Evolutionary conservation across 2,797 vertebrate species (phyloP).

Genomic region (Rhincodon typus): DNA sequence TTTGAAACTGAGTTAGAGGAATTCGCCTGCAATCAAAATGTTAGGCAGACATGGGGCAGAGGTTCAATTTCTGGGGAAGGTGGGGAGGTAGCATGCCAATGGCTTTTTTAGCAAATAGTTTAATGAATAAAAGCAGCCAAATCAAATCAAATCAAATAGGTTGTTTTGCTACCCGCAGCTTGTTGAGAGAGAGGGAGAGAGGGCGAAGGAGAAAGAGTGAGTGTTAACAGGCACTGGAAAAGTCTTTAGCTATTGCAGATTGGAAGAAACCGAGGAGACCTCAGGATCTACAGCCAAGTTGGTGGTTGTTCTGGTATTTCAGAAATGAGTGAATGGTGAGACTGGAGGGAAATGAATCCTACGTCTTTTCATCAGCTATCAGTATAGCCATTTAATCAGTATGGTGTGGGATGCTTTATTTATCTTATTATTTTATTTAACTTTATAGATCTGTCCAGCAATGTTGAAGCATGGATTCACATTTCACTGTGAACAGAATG

Average conservation of each 20-base stretch:
- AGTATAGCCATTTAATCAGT: neutral
- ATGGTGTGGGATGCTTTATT: neutral
- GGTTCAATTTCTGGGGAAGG: neutral
- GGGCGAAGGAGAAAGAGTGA: constrained; percentile 52
- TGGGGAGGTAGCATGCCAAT: constrained; percentile 46
- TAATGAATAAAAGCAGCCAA: constrained; percentile 12
- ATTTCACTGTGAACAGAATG: neutral
- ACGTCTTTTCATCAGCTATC: neutral
- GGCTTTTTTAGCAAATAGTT: constrained; percentile 43
- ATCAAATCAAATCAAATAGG: neutral
- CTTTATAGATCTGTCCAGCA: neutral
- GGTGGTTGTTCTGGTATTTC: constrained; percentile 42
- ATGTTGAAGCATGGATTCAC: neutral
- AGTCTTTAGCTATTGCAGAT: constrained; percentile 45
- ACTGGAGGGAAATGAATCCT: neutral
- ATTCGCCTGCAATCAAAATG: neutral
- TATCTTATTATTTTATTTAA: neutral
- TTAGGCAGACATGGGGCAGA: neutral
- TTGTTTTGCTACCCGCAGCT: neutral
- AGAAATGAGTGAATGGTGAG: neutral
- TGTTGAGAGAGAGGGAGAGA: too few relatives aligned
- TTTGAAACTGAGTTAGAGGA: neutral
- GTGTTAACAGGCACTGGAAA: constrained; percentile 45
- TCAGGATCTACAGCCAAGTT: constrained; percentile 45
- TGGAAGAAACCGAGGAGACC: constrained; percentile 52